Conservation (phyloP, 2,113 vertebrate genomes). For the Spea multiplicata region DNA sequence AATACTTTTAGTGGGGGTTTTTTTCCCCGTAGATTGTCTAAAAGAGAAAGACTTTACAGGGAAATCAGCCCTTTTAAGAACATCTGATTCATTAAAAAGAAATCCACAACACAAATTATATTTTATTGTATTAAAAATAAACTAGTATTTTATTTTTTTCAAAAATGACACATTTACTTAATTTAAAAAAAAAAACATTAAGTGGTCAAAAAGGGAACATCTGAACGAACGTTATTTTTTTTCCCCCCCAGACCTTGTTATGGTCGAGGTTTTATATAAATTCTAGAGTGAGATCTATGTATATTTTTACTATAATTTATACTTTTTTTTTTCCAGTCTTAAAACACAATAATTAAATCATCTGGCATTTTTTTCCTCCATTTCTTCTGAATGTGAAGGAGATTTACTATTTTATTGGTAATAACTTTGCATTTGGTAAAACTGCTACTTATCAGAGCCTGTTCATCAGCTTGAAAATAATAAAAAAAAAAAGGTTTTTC, state of each 20-base stretch:
- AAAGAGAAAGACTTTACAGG: too few species aligned
- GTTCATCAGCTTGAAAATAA: too few species aligned
- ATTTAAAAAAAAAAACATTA: conserved; percentile 30
- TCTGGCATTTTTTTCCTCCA: not conserved
- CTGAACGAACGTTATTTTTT: conserved; percentile 3
- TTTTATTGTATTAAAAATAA: conserved; percentile 32
- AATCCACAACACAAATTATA: not conserved
- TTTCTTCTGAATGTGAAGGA: not conserved
- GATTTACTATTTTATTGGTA: too few species aligned
- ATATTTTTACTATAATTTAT: not conserved
- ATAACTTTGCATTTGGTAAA: too few species aligned
- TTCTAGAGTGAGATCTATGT: not conserved
- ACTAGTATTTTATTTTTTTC: conserved; percentile 27
- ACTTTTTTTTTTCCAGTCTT: not conserved
- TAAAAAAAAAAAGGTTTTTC: too few species aligned
- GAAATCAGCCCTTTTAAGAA: not conserved
- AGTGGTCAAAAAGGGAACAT: conserved; percentile 25
- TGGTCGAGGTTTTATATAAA: not conserved
- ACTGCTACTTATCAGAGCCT: too few species aligned
- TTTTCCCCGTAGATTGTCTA: too few species aligned
- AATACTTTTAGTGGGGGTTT: too few species aligned
- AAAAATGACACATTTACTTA: conserved; percentile 19
- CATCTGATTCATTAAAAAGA: not conserved
- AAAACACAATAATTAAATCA: not conserved
- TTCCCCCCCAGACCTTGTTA: not conserved